Percentiles rank a stretch among this genome's conserved stretches.
Conservation (phyloP, 2,888 invertebrate genomes). For the Xestia sexstrigata region DNA sequence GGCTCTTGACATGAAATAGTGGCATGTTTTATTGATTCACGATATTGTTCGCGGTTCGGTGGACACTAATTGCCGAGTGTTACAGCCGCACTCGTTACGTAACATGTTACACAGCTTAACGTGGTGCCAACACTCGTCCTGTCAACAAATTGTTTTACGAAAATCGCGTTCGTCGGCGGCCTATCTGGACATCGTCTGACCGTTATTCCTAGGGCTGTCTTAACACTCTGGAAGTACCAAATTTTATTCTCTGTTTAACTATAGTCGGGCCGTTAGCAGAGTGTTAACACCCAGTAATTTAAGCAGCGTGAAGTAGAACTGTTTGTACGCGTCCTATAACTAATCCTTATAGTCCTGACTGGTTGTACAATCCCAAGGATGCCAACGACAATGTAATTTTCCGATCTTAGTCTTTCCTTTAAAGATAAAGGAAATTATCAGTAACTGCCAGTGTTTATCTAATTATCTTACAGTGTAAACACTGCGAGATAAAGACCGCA, state of each 20-base stretch:
- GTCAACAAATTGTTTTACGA: slow-evolving; percentile 56
- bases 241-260: slow-evolving; percentile 49
- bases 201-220: slow-evolving; percentile 62
- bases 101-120: slow-evolving; percentile 55
- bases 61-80: slow-evolving; percentile 64
- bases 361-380: slow-evolving; percentile 40
- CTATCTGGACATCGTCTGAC: slow-evolving; percentile 49
- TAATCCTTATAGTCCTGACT: slow-evolving; percentile 41
- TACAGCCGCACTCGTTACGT: slow-evolving; percentile 59
- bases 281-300: slow-evolving; percentile 55
- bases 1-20: slow-evolving; percentile 67
- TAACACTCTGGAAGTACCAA: slow-evolving; percentile 31
- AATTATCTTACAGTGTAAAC: slow-evolving; percentile 42
- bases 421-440: slow-evolving; percentile 28
- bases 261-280: slow-evolving; percentile 40
- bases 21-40: slow-evolving; percentile 71
- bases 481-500: slow-evolving; percentile 24
- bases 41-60: slow-evolving; percentile 65
- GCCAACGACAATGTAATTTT: slow-evolving; percentile 29
- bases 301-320: slow-evolving; percentile 57
- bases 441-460: slow-evolving; percentile 38
- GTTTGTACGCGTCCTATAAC: slow-evolving; percentile 46
- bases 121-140: slow-evolving; percentile 56
- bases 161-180: slow-evolving; percentile 47
- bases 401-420: slow-evolving; percentile 14